A percentile compares a stretch with the other conserved stretches of the same genome.
phyloP scores from a whole-genome alignment of 2,888 invertebrate species.

The Aporophyla nigra region DNA sequence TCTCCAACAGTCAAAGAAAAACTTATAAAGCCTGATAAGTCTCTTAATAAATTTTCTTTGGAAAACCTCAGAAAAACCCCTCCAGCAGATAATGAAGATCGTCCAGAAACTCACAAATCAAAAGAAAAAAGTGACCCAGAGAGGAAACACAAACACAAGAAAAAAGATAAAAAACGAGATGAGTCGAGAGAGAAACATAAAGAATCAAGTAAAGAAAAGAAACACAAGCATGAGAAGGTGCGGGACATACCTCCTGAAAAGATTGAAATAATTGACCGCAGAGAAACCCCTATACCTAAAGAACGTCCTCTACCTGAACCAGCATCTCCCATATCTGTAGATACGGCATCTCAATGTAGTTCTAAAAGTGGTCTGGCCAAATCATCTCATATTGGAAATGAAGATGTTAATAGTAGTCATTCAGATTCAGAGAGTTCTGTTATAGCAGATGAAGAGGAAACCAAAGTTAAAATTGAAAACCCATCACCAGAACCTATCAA shows the following conservation, averaged over 20 bases:
- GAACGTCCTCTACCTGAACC: slow-evolving; percentile 84
- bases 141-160: slow-evolving; percentile 92
- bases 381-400: slow-evolving; percentile 79
- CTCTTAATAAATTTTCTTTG: slow-evolving; percentile 87
- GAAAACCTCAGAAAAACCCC: slow-evolving; percentile 89
- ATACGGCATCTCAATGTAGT: slow-evolving; percentile 89
- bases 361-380: slow-evolving; percentile 87
- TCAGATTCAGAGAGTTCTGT: slow-evolving; percentile 88
- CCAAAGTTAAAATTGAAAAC: slow-evolving; percentile 82
- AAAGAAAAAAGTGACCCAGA: slow-evolving; percentile 90
- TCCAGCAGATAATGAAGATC: slow-evolving; percentile 82
- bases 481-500: slow-evolving; percentile 80
- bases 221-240: slow-evolving; percentile 90
- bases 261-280: slow-evolving; percentile 86
- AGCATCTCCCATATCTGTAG: slow-evolving; percentile 87
- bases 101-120: slow-evolving; percentile 81
- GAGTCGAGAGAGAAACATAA: slow-evolving; percentile 92
- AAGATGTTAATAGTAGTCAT: slow-evolving; percentile 85
- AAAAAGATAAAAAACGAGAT: slow-evolving; percentile 92
- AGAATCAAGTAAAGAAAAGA: slow-evolving; percentile 89
- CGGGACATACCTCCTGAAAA: slow-evolving; percentile 87
- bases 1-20: slow-evolving; percentile 83
- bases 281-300: slow-evolving; percentile 85
- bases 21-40: slow-evolving; percentile 82
- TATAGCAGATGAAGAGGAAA: slow-evolving; percentile 85